A percentile compares a stretch with the other conserved stretches of the same genome.
These are phyloP conservation scores for Platalea minor DNA, from an alignment of 2,797 vertebrate genomes.

Conservation along the genomic window DNA sequence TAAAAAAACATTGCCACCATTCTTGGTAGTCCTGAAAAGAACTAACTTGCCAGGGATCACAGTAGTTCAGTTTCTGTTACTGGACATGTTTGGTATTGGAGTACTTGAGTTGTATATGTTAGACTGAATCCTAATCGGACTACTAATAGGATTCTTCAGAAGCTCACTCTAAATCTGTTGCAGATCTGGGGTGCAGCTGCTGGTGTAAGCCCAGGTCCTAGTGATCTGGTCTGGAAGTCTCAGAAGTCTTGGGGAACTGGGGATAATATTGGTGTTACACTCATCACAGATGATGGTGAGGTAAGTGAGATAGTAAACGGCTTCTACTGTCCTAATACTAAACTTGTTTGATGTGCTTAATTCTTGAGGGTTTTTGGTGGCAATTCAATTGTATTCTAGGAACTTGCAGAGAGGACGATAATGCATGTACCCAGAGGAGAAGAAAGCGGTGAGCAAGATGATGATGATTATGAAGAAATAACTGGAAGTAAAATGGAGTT, in stretches of 20 bases:
- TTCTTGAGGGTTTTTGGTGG: not conserved
- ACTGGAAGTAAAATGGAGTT: conserved; percentile 67
- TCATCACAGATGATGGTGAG: conserved; percentile 77
- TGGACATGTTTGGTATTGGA: not conserved
- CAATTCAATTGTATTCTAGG: conserved; percentile 62
- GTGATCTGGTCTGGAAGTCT: conserved; percentile 78
- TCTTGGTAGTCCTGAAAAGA: not conserved
- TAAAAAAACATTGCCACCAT: not conserved
- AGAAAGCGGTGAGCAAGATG: conserved; percentile 70
- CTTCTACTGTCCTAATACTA: not conserved
- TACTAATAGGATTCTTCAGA: not conserved
- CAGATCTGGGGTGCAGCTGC: conserved; percentile 84
- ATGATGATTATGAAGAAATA: conserved; percentile 71
- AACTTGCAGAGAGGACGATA: conserved; percentile 76
- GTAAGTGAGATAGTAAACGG: conserved; percentile 55
- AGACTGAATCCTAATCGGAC: not conserved
- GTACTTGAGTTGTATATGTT: not conserved
- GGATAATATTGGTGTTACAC: conserved; percentile 71
- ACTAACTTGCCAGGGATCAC: not conserved
- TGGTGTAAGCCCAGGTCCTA: conserved; percentile 64
- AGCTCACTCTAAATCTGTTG: not conserved
- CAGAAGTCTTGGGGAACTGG: conserved; percentile 78
- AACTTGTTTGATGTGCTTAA: not conserved
- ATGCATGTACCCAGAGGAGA: conserved; percentile 48
- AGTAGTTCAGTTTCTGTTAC: not conserved